Evolutionary conservation across 2,797 vertebrate genomes (phyloP).

Genomic region (Buceros bicornis): DNA sequence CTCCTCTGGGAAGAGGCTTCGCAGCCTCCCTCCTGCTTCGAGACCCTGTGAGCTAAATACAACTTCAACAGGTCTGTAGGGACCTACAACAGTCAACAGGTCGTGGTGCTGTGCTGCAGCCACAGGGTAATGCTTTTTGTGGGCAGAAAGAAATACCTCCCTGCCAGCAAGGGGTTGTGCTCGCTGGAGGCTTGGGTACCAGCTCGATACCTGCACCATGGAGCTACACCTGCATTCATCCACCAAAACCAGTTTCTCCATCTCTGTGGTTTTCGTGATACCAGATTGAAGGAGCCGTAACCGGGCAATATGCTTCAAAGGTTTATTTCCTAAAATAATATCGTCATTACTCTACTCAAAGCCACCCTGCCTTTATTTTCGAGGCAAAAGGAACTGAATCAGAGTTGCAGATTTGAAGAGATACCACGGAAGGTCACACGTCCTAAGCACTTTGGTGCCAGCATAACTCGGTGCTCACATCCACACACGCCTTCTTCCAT

Average conservation of each 20-base stretch:
- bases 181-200: neutral
- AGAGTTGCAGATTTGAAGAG: neutral
- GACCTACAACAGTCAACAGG: neutral
- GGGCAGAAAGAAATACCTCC: neutral
- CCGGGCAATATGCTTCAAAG: neutral
- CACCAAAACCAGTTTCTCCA: neutral
- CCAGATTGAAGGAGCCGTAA: neutral
- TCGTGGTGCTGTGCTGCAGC: neutral
- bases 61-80: neutral
- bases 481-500: constrained; percentile 31
- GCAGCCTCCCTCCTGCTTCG: neutral
- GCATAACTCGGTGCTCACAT: neutral
- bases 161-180: neutral
- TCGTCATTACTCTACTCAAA: neutral
- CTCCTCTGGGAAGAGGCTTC: neutral
- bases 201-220: neutral
- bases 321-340: neutral
- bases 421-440: neutral
- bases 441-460: neutral
- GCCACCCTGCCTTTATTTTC: neutral
- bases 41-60: neutral
- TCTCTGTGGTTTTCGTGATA: neutral
- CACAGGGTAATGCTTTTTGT: neutral
- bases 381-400: neutral
- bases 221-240: neutral